Base-by-base conservation (phyloP, 2,888 invertebrate species). In the Eupeodes latifasciatus region DNA sequence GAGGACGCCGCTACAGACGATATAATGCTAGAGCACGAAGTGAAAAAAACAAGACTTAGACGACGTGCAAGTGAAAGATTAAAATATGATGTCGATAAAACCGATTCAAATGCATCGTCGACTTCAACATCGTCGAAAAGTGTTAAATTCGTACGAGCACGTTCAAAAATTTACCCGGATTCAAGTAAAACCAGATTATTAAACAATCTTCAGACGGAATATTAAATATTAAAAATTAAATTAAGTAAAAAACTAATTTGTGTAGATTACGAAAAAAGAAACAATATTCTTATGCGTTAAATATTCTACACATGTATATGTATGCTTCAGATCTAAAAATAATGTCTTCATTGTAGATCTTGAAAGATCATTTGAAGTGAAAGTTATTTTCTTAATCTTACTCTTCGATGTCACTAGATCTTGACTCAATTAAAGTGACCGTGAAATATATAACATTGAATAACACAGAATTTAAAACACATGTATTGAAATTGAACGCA, bases 151-250 rank as follows among this genome's bases (percentile, higher is more conserved):
- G 77, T 91, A 84, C 92, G 92, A 67, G 85, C 91, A 71, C 90
- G 90, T 67, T 89, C 90, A 72, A 93, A 92, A 87, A 91, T 92
- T 90, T 92, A 92, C 89, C 90, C 91, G 89, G 93, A 93, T 91
- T 91, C 93, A 93, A 93, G 93, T 93, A 93, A 91, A 86, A 87
- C 27, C 34, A 34, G 3, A 7, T 51, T 49, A 34, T 53, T 2
- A 10, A 19, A 66, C 19, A 47, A 51, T 61, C 40, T 59, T 55
- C 51, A 81, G 78, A 74, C 57, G 69, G 79, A 59, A 34, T 34
- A 76, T 64, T 75, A 85, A 47, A 49, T n/a, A n/a, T n/a, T n/a
- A n/a, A 12, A 40, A 40, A 69, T 40, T 34, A 49, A 71, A 11
- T 19, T 10, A 57, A 57, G 16, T 36, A 5, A 55, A 44, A 44